phyloP scores from a whole-genome alignment of 2,888 invertebrate genomes.

The Gari tellinella region DNA sequence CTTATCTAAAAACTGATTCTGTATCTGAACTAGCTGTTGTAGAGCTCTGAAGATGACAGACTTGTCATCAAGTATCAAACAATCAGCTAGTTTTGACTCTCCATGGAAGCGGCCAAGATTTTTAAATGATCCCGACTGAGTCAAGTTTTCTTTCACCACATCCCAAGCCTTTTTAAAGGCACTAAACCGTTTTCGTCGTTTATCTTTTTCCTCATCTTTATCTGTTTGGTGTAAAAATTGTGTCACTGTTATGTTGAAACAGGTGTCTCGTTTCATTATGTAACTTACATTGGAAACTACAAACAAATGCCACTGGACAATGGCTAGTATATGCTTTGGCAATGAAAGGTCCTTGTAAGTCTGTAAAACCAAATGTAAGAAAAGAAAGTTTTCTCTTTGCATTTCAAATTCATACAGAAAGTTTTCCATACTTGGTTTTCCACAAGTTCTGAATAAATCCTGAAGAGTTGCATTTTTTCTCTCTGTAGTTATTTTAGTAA shows the following conservation, averaged over 20 bases:
- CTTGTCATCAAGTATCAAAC: slow-evolving; percentile 46
- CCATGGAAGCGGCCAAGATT: slow-evolving; percentile 2
- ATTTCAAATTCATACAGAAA: slow-evolving; percentile 32
- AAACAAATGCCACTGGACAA: slow-evolving; percentile 62
- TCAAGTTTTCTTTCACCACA: slow-evolving; percentile 1
- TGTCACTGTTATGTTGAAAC: slow-evolving; percentile 40
- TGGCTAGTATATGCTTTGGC: slow-evolving; percentile 38
- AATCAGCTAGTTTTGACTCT: slow-evolving; percentile 36
- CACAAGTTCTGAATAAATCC: slow-evolving; percentile 30
- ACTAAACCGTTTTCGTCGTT: slow-evolving; percentile 9
- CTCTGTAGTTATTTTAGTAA: neutral
- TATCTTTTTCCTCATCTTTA: slow-evolving; percentile 3
- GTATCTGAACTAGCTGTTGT: slow-evolving; percentile 38
- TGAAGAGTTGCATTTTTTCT: neutral
- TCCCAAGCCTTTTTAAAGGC: slow-evolving; percentile 17
- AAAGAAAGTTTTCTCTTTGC: slow-evolving; percentile 13
- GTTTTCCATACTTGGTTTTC: slow-evolving; percentile 9
- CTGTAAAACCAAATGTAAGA: slow-evolving; percentile 32
- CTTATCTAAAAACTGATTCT: slow-evolving; percentile 57
- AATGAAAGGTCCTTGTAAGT: slow-evolving; percentile 25
- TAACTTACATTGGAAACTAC: slow-evolving; percentile 50
- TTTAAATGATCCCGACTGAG: neutral
- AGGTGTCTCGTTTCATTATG: slow-evolving; percentile 51
- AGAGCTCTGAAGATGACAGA: slow-evolving; percentile 42
- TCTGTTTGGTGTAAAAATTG: slow-evolving; percentile 27